Base-by-base conservation (phyloP, 2,888 invertebrate genomes). In the Drosophila longiperda region DNA sequence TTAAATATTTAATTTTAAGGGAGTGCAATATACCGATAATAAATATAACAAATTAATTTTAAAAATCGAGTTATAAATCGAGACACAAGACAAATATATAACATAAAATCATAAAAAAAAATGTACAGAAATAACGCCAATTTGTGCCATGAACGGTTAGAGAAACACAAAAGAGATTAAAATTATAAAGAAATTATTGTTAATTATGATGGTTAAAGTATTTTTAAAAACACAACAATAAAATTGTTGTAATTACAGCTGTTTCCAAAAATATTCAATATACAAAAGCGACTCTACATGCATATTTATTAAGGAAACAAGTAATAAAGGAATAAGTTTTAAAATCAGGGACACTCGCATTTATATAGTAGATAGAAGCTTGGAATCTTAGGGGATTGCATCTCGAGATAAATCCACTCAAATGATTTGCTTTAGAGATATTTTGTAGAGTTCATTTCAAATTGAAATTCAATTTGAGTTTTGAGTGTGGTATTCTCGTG, bases 61-160 rank as follows among this genome's bases (percentile, higher is more conserved):
- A 15, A 20, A 15, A 45, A 15, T 45, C 29, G 29, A 36, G 2
- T 36, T 42, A 11, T 8, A 12, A n/a, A 29, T 40, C 20, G 29
- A 52, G 29, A 36, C 23, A 38, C 6, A 29, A 26, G 8, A 40
- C 7, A 73, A 34, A 52, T 40, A 53, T 38, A 58, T 45, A 40
- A 65, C 53, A 34, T 38, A 15, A 75, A 32, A 59, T 72, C 4
- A 66, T 48, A 9, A 45, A 72, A 15, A 58, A 15, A 1, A 81
- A 66, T 65, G 23, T 48, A 55, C 32, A 68, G 50, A 83, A 67
- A 65, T 48, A 55, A 55, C 54, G 61, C 66, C 68, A 82, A 82
- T 72, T 83, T 69, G 63, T 82, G 82, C 72, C 72, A 84, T 79
- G 79, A 70, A 75, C 66, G 53, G 58, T 84, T 85, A 68, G 34